Evolutionary conservation across 92 coral and sea anemone species (phyloP).

Genomic region (Bergia puertoricense): DNA sequence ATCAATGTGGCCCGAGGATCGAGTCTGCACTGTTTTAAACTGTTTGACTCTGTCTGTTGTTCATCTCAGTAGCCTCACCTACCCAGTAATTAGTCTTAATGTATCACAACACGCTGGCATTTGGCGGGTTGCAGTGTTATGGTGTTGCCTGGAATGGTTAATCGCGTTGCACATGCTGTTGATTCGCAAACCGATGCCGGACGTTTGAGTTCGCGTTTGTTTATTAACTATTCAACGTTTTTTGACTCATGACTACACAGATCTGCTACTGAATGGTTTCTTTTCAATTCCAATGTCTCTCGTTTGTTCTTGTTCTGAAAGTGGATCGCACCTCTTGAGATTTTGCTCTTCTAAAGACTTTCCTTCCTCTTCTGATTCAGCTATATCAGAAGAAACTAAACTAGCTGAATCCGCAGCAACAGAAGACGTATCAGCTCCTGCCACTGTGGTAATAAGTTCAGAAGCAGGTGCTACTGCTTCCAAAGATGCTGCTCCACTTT

Average conservation of each 20-base stretch:
- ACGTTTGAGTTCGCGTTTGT: not conserved
- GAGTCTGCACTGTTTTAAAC: too few species aligned
- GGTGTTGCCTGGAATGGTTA: not conserved
- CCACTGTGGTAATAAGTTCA: not conserved
- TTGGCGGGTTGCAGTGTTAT: too few species aligned
- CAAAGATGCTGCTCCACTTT: not conserved
- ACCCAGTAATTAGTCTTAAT: too few species aligned
- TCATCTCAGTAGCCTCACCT: too few species aligned
- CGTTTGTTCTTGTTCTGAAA: not conserved
- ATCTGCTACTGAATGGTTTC: not conserved
- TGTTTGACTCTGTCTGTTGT: too few species aligned
- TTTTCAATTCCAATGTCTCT: not conserved
- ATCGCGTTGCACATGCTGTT: not conserved
- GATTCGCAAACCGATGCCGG: too few species aligned
- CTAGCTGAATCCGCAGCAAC: not conserved
- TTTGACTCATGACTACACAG: not conserved
- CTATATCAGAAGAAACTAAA: not conserved
- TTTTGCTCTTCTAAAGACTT: not conserved
- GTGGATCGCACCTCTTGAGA: not conserved
- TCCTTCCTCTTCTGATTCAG: not conserved
- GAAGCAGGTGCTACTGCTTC: not conserved
- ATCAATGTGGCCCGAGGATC: too few species aligned
- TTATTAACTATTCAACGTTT: too few species aligned
- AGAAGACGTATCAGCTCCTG: not conserved
- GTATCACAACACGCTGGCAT: too few species aligned